Evolutionary conservation across 1,140 invertebrate genomes (phyloP).

Genomic region (Akabosia matsudoensis): DNA sequence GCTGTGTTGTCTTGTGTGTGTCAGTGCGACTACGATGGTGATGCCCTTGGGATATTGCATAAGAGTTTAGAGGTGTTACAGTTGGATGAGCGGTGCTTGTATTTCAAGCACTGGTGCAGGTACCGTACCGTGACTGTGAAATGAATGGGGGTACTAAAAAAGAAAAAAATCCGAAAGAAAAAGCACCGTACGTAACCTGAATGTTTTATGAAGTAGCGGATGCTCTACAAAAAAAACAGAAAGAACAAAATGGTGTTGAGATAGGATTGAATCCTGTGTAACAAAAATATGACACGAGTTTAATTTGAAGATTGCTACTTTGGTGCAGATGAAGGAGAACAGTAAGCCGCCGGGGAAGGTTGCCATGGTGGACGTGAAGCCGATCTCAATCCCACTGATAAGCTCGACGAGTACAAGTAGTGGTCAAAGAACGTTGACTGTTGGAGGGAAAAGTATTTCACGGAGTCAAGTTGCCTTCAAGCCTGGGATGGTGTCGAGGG

Average conservation of each 20-base stretch:
- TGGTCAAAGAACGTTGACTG: neutral
- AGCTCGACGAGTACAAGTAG: neutral
- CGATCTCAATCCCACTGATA: neutral
- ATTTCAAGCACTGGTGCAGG: too few species aligned
- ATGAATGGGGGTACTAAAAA: too few species aligned
- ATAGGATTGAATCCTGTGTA: neutral
- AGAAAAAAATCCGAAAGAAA: too few species aligned
- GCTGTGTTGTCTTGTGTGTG: too few species aligned
- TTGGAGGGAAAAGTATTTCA: neutral
- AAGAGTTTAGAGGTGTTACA: too few species aligned
- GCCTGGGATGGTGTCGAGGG: neutral
- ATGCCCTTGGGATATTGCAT: too few species aligned
- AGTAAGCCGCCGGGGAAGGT: neutral
- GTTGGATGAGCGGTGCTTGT: too few species aligned
- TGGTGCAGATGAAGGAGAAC: slow-evolving; percentile 8
- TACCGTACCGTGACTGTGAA: too few species aligned
- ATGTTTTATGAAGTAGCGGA: neutral
- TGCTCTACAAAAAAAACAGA: neutral
- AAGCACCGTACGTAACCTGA: neutral
- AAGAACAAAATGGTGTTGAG: neutral
- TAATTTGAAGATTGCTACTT: too few species aligned
- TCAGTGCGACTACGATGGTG: too few species aligned
- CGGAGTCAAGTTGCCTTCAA: neutral
- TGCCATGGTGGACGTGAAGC: neutral
- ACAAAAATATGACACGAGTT: neutral